Conservation (phyloP, 2,797 vertebrate genomes). For the Oryzias sinensis region DNA sequence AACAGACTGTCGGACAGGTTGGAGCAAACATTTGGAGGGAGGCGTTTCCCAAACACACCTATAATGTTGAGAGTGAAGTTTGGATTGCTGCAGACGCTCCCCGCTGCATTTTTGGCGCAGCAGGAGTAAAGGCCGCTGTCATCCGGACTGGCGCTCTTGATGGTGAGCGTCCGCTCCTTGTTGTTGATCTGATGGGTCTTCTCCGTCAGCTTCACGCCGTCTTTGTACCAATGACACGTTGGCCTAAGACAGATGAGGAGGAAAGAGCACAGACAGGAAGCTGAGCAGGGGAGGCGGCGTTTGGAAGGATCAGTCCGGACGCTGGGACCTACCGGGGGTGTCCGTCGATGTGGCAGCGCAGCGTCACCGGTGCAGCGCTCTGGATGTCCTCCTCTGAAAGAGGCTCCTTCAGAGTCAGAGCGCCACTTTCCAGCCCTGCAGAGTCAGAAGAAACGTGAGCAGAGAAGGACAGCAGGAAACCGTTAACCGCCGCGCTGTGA, state of each 20-base stretch:
- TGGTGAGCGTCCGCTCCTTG: slow-evolving; percentile 87
- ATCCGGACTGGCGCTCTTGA: slow-evolving; percentile 80
- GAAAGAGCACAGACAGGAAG: neutral
- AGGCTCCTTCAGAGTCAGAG: slow-evolving; percentile 87
- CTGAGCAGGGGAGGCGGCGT: neutral
- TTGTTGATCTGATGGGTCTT: slow-evolving; percentile 85
- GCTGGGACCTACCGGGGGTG: slow-evolving; percentile 89
- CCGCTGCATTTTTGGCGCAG: slow-evolving; percentile 88
- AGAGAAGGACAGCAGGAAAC: slow-evolving; percentile 34
- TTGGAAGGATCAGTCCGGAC: too few relatives aligned
- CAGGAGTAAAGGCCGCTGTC: slow-evolving; percentile 91
- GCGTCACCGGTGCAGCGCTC: slow-evolving; percentile 82
- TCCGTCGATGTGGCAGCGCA: slow-evolving; percentile 93
- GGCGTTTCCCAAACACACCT: slow-evolving; percentile 55
- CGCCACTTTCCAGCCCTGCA: slow-evolving; percentile 92
- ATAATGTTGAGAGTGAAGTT: slow-evolving; percentile 90
- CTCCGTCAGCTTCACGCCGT: slow-evolving; percentile 77
- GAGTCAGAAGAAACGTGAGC: slow-evolving; percentile 27
- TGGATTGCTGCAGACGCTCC: slow-evolving; percentile 85
- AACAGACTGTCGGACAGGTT: too few relatives aligned
- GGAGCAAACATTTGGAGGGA: too few relatives aligned
- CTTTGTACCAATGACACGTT: slow-evolving; percentile 89
- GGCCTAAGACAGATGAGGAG: slow-evolving; percentile 74
- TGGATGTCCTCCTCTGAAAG: slow-evolving; percentile 83
- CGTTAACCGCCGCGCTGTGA: slow-evolving; percentile 10